These are phyloP conservation scores for Rhinophrynus dorsalis DNA, from an alignment of 2,797 vertebrate species.

Conservation along the genomic window DNA sequence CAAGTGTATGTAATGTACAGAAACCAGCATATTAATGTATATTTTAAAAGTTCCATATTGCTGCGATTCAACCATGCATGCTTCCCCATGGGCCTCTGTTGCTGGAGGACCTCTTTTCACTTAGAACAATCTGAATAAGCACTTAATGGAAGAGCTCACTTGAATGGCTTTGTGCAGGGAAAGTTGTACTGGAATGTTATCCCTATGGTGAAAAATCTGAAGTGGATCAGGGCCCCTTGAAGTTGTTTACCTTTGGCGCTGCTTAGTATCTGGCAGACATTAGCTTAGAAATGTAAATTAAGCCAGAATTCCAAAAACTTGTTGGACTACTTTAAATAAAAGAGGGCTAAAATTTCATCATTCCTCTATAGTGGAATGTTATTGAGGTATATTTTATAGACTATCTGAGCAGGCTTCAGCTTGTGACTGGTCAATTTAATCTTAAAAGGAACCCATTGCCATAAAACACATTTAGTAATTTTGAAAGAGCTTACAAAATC, in stretches of 20 bases:
- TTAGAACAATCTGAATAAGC: slow-evolving; percentile 4
- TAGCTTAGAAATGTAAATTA: slow-evolving; percentile 38
- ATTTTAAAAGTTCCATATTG: neutral
- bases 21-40: neutral
- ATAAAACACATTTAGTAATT: no score
- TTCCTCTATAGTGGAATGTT: neutral
- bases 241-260: slow-evolving; percentile 23
- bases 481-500: no score
- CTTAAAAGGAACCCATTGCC: no score
- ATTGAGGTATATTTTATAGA: neutral
- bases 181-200: slow-evolving; percentile 17
- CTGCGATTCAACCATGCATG: neutral
- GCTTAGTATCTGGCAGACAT: slow-evolving; percentile 23
- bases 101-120: slow-evolving; percentile 7
- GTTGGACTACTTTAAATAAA: slow-evolving; percentile 33
- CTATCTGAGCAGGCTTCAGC: neutral
- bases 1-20: no score
- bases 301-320: slow-evolving; percentile 36
- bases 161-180: slow-evolving; percentile 1
- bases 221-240: neutral
- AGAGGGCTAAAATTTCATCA: slow-evolving; percentile 35
- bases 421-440: no score
- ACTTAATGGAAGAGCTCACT: slow-evolving; percentile 4
- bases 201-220: slow-evolving; percentile 15
- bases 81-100: neutral